Evolutionary conservation across 1,140 invertebrate species (phyloP).

Genomic region (Mycetomoellerius zeteki): DNA sequence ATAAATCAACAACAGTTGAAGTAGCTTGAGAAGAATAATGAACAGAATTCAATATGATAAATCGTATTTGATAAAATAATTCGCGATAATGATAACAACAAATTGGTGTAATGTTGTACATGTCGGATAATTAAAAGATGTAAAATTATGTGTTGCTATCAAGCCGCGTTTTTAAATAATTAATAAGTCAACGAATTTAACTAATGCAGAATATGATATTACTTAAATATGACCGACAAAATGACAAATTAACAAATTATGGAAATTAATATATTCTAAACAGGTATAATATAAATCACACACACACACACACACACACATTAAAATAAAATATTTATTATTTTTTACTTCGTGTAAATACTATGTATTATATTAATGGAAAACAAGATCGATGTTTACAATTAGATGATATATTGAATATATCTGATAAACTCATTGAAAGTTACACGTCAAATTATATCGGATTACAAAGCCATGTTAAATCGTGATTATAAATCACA

Average conservation of each 20-base stretch:
- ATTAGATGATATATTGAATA: not conserved
- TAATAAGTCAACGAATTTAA: not conserved
- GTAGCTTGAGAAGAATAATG: not conserved
- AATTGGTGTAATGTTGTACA: not conserved
- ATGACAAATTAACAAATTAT: conserved; percentile 1
- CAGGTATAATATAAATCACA: not conserved
- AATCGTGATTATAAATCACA: not conserved
- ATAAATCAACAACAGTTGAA: not conserved
- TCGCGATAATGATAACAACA: not conserved
- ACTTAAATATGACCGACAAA: not conserved
- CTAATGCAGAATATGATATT: not conserved
- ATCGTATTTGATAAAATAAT: conserved; percentile 12
- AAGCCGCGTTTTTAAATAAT: conserved; percentile 10
- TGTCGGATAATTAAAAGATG: not conserved
- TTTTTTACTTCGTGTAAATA: not conserved
- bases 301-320: too few relatives aligned
- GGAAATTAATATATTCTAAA: not conserved
- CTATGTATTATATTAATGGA: not conserved
- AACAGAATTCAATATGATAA: not conserved
- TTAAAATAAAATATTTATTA: not conserved
- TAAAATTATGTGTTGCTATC: not conserved
- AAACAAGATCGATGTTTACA: not conserved
- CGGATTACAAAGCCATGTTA: not conserved
- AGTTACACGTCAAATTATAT: not conserved
- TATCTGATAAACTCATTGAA: not conserved